phyloP scores from a whole-genome alignment of 2,888 invertebrate species.

The Agrochola macilenta region DNA sequence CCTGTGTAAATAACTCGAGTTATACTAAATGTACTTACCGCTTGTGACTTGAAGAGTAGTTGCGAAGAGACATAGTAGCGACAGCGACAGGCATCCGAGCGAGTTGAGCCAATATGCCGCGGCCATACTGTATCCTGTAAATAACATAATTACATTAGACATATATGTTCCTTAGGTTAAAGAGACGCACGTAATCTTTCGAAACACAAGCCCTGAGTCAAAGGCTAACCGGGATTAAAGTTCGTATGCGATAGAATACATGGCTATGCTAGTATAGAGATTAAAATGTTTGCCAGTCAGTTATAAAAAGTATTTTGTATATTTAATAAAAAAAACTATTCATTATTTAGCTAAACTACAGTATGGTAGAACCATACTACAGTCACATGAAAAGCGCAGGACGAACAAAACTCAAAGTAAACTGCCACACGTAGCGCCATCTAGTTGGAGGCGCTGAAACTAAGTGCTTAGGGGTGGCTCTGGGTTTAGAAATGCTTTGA shows the following conservation, averaged over 20 bases:
- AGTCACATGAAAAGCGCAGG: not conserved
- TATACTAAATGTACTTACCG: slow-evolving; percentile 90
- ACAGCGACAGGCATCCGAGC: slow-evolving; percentile 94
- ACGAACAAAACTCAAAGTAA: not conserved
- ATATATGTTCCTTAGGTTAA: not conserved
- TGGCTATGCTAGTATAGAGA: not conserved
- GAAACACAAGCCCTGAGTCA: not conserved
- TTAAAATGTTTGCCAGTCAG: not conserved
- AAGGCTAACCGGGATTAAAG: not conserved
- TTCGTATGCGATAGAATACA: not conserved
- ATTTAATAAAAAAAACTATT: not conserved
- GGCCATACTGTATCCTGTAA: slow-evolving; percentile 95
- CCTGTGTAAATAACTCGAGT: not conserved
- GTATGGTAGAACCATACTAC: not conserved
- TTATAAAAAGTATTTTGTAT: not conserved
- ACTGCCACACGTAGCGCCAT: slow-evolving; percentile 71
- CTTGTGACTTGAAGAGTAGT: slow-evolving; percentile 94
- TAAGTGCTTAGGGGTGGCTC: slow-evolving; percentile 12
- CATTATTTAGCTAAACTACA: not conserved
- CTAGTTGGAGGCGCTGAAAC: slow-evolving; percentile 72
- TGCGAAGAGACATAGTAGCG: slow-evolving; percentile 93
- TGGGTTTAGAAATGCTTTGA: slow-evolving; percentile 7
- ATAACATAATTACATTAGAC: slow-evolving; percentile 32
- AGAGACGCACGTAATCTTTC: not conserved
- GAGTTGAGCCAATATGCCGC: slow-evolving; percentile 95